These are phyloP conservation scores for Fabriciana adippe DNA, from an alignment of 2,888 invertebrate genomes.

Conservation along the genomic window DNA sequence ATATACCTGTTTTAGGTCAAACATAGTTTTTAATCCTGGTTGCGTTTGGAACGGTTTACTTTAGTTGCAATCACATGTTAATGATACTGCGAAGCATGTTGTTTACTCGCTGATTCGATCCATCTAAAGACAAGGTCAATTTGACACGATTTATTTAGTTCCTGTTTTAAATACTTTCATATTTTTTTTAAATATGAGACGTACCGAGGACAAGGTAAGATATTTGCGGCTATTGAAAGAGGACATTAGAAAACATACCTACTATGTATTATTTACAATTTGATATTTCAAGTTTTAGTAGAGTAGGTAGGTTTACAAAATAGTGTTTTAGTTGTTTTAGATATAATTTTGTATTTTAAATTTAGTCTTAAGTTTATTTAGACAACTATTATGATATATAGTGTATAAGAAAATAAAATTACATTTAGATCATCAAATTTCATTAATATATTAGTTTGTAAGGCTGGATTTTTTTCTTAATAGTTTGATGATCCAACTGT, in stretches of 20 bases:
- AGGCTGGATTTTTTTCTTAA: neutral
- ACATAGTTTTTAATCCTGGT: conserved; percentile 16
- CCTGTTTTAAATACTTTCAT: neutral
- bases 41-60: neutral
- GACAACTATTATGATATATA: neutral
- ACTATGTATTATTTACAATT: conserved; percentile 1
- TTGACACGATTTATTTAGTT: conserved; percentile 5
- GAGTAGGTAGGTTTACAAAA: conserved; percentile 3
- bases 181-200: neutral
- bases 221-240: neutral
- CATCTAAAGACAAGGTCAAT: conserved; percentile 13
- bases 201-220: conserved; percentile 16
- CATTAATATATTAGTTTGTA: too few species aligned
- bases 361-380: conserved; percentile 6
- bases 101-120: conserved; percentile 19
- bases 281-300: conserved; percentile 9
- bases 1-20: neutral
- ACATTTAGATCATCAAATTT: conserved; percentile 11
- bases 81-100: conserved; percentile 31
- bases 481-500: conserved; percentile 8
- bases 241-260: conserved; percentile 4
- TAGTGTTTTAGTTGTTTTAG: conserved; percentile 6
- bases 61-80: conserved; percentile 7
- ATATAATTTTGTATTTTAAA: conserved; percentile 3
- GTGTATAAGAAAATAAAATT: neutral